Percentiles rank a stretch among this genome's conserved stretches.
Evolutionary conservation across 92 coral and sea anemone genomes (phyloP).

Genomic region (Siderastrea radians): DNA sequence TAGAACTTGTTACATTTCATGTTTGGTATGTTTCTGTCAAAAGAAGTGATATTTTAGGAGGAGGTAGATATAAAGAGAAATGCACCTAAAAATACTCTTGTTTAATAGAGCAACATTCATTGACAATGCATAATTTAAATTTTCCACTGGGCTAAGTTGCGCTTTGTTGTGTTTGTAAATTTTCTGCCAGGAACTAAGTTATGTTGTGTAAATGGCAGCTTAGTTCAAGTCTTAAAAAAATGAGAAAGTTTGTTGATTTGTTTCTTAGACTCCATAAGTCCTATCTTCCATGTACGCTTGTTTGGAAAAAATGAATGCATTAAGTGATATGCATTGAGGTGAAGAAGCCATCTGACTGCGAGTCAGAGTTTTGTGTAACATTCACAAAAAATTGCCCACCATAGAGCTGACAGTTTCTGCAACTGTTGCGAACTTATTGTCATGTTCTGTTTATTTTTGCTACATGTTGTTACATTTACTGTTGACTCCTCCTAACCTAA

Average conservation of each 20-base stretch:
- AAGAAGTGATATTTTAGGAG: constrained; percentile 20
- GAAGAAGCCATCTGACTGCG: no score
- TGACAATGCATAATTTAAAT: background rate
- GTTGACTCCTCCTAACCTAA: no score
- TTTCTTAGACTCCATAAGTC: no score
- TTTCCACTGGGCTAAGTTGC: background rate
- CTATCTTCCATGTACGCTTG: no score
- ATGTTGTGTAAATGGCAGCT: background rate
- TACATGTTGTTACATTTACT: no score
- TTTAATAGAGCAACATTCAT: background rate
- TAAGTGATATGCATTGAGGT: no score
- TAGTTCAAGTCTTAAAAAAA: background rate
- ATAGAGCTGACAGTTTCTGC: no score
- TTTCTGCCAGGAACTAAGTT: background rate
- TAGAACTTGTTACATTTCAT: constrained; percentile 17
- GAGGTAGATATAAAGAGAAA: background rate
- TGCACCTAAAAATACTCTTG: constrained; percentile 3
- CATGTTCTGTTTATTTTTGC: no score
- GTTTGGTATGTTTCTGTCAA: constrained; percentile 4
- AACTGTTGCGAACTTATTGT: no score
- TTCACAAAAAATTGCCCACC: no score
- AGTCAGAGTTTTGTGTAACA: no score
- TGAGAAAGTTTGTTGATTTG: background rate
- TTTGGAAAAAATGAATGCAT: no score
- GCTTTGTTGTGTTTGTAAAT: constrained; percentile 1